phyloP scores from a whole-genome alignment of 2,888 invertebrate genomes.

The Rhingia rostrata region DNA sequence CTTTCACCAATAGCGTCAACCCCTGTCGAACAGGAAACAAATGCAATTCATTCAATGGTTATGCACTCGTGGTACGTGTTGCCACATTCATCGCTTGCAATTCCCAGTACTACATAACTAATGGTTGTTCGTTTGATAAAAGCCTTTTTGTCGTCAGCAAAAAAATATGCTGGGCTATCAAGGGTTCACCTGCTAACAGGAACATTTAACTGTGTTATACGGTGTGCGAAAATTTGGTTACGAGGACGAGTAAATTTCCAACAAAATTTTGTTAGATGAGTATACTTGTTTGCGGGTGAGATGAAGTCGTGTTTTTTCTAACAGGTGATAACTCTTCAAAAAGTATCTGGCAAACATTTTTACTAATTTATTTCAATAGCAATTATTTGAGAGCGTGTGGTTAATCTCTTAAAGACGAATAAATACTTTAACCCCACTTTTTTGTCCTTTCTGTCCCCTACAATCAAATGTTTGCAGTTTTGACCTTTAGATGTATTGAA shows the following conservation, averaged over 20 bases:
- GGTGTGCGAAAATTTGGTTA: constrained; percentile 39
- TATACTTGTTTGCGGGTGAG: background rate
- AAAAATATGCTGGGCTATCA: constrained; percentile 43
- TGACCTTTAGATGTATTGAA: too few species aligned
- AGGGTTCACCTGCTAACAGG: constrained; percentile 61
- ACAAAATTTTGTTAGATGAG: background rate
- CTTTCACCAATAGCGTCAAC: constrained; percentile 50
- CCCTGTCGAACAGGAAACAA: constrained; percentile 70
- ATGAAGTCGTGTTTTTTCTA: background rate
- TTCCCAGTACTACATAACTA: constrained; percentile 56
- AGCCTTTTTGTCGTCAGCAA: constrained; percentile 45
- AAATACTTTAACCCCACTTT: too few species aligned
- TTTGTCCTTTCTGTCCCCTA: too few species aligned
- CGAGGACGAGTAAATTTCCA: background rate
- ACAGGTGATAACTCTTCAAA: too few species aligned
- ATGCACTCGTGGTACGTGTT: constrained; percentile 65
- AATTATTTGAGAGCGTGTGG: too few species aligned
- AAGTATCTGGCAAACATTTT: too few species aligned
- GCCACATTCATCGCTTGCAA: constrained; percentile 63
- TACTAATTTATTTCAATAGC: too few species aligned
- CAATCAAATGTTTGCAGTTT: too few species aligned
- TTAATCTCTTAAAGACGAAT: too few species aligned
- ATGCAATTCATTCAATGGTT: constrained; percentile 68
- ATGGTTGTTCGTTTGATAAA: constrained; percentile 65
- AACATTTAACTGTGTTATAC: constrained; percentile 37